These are phyloP conservation scores for Belgica antarctica DNA, from an alignment of 2,888 invertebrate genomes.

Conservation along the genomic window DNA sequence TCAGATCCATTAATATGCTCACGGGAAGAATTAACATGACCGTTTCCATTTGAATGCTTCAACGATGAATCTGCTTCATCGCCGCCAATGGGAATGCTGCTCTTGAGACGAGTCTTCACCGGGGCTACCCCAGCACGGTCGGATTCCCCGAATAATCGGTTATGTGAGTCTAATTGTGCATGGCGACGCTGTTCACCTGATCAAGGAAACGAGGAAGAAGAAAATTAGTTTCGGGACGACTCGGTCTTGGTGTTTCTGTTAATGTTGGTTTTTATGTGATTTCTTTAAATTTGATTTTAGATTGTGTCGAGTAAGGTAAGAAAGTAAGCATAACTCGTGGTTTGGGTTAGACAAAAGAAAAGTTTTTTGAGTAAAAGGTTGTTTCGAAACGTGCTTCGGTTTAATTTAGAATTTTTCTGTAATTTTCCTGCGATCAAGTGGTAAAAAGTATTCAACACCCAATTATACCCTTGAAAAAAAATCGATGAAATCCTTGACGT, in stretches of 20 bases:
- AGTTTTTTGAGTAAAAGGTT: neutral
- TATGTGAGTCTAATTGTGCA: slow-evolving; percentile 58
- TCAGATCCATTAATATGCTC: slow-evolving; percentile 19
- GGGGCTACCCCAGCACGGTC: slow-evolving; percentile 55
- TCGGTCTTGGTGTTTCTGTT: neutral
- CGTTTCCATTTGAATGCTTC: slow-evolving; percentile 34
- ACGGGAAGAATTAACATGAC: neutral
- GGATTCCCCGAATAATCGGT: slow-evolving; percentile 60
- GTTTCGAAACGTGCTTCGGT: neutral
- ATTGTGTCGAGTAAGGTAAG: slow-evolving; percentile 7
- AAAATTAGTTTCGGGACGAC: neutral
- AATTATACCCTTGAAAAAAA: slow-evolving; percentile 55
- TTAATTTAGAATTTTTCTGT: neutral
- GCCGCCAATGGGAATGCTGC: slow-evolving; percentile 58
- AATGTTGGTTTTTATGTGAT: slow-evolving; percentile 6
- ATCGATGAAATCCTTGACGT: slow-evolving; percentile 57
- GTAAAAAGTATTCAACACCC: neutral
- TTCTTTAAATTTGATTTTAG: slow-evolving; percentile 3
- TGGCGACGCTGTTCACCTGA: slow-evolving; percentile 50
- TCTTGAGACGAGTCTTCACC: slow-evolving; percentile 59
- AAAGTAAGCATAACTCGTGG: no score
- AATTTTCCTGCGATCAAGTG: neutral
- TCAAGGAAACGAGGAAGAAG: neutral
- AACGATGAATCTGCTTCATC: slow-evolving; percentile 29
- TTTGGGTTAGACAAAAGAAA: neutral